phyloP scores from a whole-genome alignment of 2,797 vertebrate species.

The Pseudopleuronectes americanus region DNA sequence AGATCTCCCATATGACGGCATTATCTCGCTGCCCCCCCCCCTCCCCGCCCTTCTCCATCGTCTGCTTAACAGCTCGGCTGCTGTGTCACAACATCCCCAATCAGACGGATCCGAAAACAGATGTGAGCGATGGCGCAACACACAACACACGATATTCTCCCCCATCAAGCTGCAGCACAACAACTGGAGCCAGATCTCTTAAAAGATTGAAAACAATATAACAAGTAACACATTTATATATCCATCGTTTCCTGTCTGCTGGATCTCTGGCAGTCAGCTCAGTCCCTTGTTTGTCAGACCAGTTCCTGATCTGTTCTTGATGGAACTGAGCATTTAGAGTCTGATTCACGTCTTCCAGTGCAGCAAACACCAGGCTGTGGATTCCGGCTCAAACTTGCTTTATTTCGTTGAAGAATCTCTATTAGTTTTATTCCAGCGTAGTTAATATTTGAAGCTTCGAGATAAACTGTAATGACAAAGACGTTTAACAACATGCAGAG shows the following conservation, averaged over 20 bases:
- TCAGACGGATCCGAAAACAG: slow-evolving; percentile 43
- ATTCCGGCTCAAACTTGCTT: background rate
- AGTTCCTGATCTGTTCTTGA: background rate
- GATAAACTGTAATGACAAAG: background rate
- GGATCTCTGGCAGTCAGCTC: slow-evolving; percentile 13
- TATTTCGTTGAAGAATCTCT: slow-evolving; percentile 4
- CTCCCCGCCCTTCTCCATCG: slow-evolving; percentile 48
- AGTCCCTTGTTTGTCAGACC: slow-evolving; percentile 4
- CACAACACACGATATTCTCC: slow-evolving; percentile 13
- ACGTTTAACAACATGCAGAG: slow-evolving; percentile 8
- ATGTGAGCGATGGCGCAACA: slow-evolving; percentile 52
- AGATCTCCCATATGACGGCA: slow-evolving; percentile 71
- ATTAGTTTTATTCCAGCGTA: background rate
- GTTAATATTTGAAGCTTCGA: slow-evolving; percentile 18
- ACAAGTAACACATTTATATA: slow-evolving; percentile 1
- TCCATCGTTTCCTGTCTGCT: slow-evolving; percentile 6
- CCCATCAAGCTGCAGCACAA: slow-evolving; percentile 4
- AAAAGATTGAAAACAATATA: slow-evolving; percentile 15
- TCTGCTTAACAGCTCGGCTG: slow-evolving; percentile 55
- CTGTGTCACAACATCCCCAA: slow-evolving; percentile 60
- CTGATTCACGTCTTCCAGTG: slow-evolving; percentile 7
- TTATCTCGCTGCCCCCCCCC: slow-evolving; percentile 58
- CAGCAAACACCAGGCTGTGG: background rate
- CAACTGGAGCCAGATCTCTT: slow-evolving; percentile 19
- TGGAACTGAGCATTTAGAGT: background rate